A percentile compares a stretch with the other conserved stretches of the same genome.
These are phyloP conservation scores for Xiphorhynchus elegans DNA, from an alignment of 2,113 vertebrate genomes.

Conservation along the genomic window DNA sequence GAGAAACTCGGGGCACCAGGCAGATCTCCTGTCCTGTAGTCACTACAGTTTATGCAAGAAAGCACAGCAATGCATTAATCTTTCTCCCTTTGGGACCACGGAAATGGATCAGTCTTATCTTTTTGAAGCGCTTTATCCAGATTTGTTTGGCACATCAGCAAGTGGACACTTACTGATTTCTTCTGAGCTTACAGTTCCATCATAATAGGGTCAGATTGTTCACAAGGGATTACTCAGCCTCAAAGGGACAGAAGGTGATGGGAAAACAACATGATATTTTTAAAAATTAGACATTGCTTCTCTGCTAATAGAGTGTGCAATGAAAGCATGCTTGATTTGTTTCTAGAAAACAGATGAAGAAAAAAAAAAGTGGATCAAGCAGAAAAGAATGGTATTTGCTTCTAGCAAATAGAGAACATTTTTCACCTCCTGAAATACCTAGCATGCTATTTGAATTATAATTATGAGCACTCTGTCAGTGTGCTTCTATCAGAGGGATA, in stretches of 20 bases:
- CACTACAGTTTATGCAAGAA: not conserved
- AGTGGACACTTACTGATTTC: not conserved
- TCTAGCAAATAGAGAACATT: not conserved
- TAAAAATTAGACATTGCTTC: not conserved
- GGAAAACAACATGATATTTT: not conserved
- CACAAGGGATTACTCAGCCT: not conserved
- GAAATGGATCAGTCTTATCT: not conserved
- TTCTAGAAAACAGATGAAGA: not conserved
- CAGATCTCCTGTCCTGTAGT: not conserved
- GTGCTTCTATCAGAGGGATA: not conserved
- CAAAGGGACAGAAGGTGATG: not conserved
- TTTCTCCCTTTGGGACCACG: not conserved
- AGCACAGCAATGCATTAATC: not conserved
- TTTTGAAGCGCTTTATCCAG: constrained; percentile 7
- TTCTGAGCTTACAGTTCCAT: not conserved
- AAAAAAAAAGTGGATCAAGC: not conserved
- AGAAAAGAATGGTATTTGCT: not conserved
- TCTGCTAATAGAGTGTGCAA: not conserved
- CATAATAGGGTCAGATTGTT: not conserved
- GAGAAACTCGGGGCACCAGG: not conserved
- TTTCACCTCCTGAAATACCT: constrained; percentile 20
- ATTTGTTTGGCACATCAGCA: not conserved
- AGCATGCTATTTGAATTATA: not conserved
- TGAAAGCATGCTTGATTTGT: not conserved
- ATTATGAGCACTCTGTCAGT: not conserved